Evolutionary conservation across 2,797 vertebrate genomes (phyloP).

Genomic region (Lepus oiostolus): DNA sequence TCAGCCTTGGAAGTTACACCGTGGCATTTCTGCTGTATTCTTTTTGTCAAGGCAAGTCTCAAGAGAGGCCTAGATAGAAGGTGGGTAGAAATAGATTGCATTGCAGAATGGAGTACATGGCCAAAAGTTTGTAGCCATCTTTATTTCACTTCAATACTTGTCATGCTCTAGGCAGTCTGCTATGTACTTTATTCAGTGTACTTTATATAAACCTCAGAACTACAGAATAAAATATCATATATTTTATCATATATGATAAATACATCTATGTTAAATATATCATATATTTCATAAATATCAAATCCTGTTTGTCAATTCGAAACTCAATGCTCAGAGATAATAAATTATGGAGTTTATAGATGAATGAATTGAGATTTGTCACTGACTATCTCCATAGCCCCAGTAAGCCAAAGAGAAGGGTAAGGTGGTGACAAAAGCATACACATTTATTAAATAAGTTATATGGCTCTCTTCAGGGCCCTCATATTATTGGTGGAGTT

Average conservation of each 20-base stretch:
- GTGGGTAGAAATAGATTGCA: not conserved
- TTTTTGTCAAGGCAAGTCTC: not conserved
- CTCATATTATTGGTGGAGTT: not conserved
- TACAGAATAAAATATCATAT: not conserved
- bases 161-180: not conserved
- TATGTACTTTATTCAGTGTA: not conserved
- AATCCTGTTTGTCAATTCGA: not conserved
- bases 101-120: not conserved
- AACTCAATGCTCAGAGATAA: slow-evolving; percentile 23
- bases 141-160: not conserved
- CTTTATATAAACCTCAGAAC: not conserved
- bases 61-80: not conserved
- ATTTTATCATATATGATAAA: no score
- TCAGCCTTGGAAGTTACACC: not conserved
- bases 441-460: not conserved
- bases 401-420: not conserved
- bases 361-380: not conserved
- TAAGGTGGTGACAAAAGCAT: not conserved
- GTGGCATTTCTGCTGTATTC: not conserved
- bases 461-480: not conserved
- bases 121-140: not conserved
- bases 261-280: no score
- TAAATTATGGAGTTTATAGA: not conserved
- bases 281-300: not conserved
- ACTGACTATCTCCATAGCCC: not conserved